Evolutionary conservation across 2,113 vertebrate species (phyloP).

Genomic region (Barbus barbus): DNA sequence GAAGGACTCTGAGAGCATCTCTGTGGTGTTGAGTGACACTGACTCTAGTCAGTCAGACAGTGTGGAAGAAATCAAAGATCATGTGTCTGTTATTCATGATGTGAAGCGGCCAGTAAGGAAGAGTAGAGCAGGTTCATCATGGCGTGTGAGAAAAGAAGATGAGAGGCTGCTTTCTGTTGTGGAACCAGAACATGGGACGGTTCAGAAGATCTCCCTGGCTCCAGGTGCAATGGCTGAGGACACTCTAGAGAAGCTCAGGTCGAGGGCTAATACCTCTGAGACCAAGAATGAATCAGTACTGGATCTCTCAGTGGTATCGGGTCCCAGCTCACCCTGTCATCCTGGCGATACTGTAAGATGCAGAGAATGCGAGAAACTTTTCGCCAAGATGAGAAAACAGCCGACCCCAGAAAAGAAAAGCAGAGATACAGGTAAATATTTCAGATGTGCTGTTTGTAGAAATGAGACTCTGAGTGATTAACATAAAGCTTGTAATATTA

Average conservation of each 20-base stretch:
- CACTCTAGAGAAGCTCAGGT: background rate
- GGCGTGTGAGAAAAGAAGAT: background rate
- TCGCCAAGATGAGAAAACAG: constrained; percentile 28
- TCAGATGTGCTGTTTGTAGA: background rate
- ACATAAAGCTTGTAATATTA: background rate
- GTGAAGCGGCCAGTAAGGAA: background rate
- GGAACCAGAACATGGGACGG: background rate
- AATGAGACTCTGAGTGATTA: no score
- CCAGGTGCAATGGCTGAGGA: constrained; percentile 37
- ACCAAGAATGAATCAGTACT: background rate
- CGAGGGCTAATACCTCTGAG: background rate
- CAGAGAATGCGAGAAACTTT: constrained; percentile 36
- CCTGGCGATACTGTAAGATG: constrained; percentile 4
- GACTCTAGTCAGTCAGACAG: background rate
- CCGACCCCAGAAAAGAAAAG: background rate
- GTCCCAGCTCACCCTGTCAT: constrained; percentile 44
- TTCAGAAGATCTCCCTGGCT: constrained; percentile 40
- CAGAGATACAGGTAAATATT: constrained; percentile 23
- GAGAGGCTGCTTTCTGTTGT: background rate
- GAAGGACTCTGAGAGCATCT: background rate
- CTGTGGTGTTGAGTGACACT: background rate
- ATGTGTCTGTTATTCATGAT: background rate
- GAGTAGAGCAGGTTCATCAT: background rate
- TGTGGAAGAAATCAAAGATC: background rate
- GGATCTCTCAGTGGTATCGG: constrained; percentile 19